Percentiles rank a stretch among this genome's conserved stretches.
phyloP scores from a whole-genome alignment of 2,113 vertebrate species.

The Nestor notabilis region DNA sequence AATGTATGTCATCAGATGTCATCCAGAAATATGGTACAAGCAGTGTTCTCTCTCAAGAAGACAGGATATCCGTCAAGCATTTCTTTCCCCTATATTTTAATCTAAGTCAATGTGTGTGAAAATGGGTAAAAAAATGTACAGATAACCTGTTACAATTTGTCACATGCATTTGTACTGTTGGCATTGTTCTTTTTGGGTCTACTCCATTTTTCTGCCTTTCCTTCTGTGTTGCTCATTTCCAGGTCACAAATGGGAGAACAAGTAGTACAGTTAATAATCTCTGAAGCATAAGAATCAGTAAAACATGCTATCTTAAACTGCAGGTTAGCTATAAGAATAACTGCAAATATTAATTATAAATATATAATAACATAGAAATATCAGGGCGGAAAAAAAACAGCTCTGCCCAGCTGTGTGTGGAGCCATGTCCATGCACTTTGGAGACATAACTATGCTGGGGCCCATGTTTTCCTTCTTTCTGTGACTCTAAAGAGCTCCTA shows the following conservation, averaged over 20 bases:
- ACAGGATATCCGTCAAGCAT: neutral
- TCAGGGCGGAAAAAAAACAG: neutral
- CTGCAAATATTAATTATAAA: neutral
- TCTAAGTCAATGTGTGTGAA: neutral
- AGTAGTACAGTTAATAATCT: neutral
- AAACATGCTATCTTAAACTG: neutral
- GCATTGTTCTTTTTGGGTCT: neutral
- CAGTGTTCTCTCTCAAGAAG: neutral
- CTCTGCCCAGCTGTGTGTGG: neutral
- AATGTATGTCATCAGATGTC: neutral
- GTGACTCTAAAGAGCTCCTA: neutral
- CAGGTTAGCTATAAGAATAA: neutral
- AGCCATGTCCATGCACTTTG: neutral
- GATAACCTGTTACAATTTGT: neutral
- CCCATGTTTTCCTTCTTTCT: neutral
- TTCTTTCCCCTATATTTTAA: neutral
- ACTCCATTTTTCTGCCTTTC: neutral
- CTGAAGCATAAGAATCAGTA: neutral
- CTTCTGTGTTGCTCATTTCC: neutral
- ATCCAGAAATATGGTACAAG: neutral
- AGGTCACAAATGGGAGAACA: neutral
- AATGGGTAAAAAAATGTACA: neutral
- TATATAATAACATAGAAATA: neutral
- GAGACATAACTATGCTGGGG: neutral
- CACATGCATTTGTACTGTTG: neutral